phyloP scores from a whole-genome alignment of 2,888 invertebrate genomes.

The Orthonevra nobilis region DNA sequence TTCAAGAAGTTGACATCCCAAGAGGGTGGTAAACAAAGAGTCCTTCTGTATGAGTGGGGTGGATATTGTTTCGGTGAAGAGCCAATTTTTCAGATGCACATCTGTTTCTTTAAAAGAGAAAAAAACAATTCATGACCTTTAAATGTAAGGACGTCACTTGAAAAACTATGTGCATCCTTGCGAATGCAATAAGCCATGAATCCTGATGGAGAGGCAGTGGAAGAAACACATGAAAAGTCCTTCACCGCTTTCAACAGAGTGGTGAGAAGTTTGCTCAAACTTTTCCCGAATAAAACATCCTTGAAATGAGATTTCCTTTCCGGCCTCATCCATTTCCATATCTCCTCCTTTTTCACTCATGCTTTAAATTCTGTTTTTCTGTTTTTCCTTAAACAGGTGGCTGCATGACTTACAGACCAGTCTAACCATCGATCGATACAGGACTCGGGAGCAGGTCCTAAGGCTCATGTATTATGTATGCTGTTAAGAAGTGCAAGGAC shows the following conservation, averaged over 20 bases:
- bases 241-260: not conserved
- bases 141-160: constrained; percentile 21
- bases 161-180: constrained; percentile 19
- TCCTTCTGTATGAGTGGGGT: not conserved
- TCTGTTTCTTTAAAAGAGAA: constrained; percentile 9
- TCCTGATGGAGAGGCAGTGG: not conserved
- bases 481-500: constrained; percentile 64
- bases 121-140: constrained; percentile 2
- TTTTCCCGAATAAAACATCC: constrained; percentile 44
- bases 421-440: constrained; percentile 14
- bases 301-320: constrained; percentile 50
- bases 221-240: not conserved
- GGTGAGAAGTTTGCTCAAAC: constrained; percentile 27
- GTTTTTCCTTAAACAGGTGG: constrained; percentile 58
- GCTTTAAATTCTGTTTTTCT: not conserved
- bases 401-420: constrained; percentile 48
- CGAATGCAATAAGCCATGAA: not conserved
- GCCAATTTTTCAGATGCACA: constrained; percentile 15
- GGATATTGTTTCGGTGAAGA: constrained; percentile 2
- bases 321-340: constrained; percentile 10
- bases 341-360: constrained; percentile 1
- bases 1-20: constrained; percentile 51
- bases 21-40: constrained; percentile 29
- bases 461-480: constrained; percentile 63
- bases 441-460: too few species aligned